These are phyloP conservation scores for Rostratula benghalensis DNA, from an alignment of 2,113 vertebrate genomes.

Conservation along the genomic window DNA sequence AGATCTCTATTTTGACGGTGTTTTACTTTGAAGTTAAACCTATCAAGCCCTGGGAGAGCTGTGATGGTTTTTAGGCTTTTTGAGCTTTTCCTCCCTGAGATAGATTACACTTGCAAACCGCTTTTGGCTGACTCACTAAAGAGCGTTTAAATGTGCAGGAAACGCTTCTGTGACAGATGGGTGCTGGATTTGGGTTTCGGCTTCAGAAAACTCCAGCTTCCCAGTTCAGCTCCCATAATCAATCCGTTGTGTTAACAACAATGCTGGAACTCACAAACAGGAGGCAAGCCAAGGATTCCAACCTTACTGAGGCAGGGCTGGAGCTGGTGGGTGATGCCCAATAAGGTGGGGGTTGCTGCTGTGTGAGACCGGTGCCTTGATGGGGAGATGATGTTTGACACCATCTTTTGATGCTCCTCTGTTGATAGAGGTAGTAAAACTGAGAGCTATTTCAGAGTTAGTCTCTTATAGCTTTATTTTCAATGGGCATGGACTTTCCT, in stretches of 20 bases:
- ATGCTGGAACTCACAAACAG: neutral
- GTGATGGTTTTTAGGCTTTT: neutral
- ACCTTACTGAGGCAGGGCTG: neutral
- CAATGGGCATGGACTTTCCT: neutral
- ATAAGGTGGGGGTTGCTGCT: neutral
- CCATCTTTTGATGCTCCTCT: neutral
- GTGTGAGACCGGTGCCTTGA: neutral
- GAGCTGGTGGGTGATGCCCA: neutral
- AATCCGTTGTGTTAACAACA: neutral
- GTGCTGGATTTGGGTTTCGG: neutral
- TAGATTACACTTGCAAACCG: slow-evolving; percentile 6
- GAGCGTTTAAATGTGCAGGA: slow-evolving; percentile 23
- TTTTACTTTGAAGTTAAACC: neutral
- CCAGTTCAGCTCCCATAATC: neutral
- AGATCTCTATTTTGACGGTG: neutral
- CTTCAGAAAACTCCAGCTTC: neutral
- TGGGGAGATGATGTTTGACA: neutral
- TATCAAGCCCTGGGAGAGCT: neutral
- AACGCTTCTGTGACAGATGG: neutral
- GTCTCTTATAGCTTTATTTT: neutral
- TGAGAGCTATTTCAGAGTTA: neutral
- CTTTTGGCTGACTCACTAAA: slow-evolving; percentile 28
- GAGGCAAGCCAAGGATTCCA: neutral
- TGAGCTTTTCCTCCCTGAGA: neutral
- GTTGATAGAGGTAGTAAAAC: neutral